Conservation (phyloP, 2,797 vertebrate genomes). For the Diglossa cyanea region DNA sequence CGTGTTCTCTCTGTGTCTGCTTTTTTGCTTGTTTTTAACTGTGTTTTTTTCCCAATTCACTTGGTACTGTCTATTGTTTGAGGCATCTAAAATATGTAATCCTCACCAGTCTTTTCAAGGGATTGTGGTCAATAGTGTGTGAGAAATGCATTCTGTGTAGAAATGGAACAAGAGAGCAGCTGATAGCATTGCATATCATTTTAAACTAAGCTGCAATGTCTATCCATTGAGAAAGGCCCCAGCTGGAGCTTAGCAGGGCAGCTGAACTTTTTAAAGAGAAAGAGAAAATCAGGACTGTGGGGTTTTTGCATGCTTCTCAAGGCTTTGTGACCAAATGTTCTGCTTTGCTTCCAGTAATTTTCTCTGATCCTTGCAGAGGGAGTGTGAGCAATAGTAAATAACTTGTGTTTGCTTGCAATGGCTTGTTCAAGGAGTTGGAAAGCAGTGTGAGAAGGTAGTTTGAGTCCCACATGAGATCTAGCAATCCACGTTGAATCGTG, state of each 20-base stretch:
- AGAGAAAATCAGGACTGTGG: neutral
- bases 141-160: neutral
- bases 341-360: neutral
- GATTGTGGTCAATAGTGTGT: neutral
- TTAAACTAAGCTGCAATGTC: neutral
- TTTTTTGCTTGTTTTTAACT: neutral
- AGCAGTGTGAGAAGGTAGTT: neutral
- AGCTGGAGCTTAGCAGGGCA: neutral
- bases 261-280: neutral
- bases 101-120: neutral
- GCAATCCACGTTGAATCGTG: rapidly evolving
- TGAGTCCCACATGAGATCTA: neutral
- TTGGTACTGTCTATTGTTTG: neutral
- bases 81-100: neutral
- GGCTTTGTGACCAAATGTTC: neutral
- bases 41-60: neutral
- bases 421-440: neutral
- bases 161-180: neutral
- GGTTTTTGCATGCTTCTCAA: neutral
- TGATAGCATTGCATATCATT: neutral
- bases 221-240: neutral
- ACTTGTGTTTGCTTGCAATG: rapidly evolving
- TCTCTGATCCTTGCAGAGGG: neutral
- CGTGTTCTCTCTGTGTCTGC: neutral
- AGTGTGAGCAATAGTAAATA: neutral